Conservation (phyloP, 2,888 invertebrate genomes). For the Eupithecia centaureata region DNA sequence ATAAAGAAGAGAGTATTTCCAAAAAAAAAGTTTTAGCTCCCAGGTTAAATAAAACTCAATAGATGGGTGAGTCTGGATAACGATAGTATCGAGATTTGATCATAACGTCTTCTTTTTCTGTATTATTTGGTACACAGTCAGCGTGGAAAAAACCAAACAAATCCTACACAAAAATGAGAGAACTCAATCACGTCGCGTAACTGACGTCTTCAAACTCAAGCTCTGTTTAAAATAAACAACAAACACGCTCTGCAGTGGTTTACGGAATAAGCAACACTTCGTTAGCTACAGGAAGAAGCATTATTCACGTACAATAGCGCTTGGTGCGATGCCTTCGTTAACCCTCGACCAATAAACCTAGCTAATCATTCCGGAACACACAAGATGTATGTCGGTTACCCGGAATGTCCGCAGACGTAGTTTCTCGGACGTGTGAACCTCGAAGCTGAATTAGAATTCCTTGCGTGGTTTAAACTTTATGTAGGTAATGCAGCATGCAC, state of each 20-base stretch:
- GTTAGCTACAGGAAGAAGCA: conserved; percentile 1
- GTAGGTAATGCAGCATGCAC: neutral
- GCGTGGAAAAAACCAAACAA: too few relatives aligned
- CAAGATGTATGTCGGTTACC: conserved; percentile 6
- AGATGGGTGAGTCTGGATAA: too few relatives aligned
- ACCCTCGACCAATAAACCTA: conserved; percentile 4
- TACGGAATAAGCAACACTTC: neutral
- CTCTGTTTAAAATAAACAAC: neutral
- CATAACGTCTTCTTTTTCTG: too few relatives aligned
- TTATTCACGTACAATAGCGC: neutral
- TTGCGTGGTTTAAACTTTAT: neutral
- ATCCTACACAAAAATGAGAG: too few relatives aligned
- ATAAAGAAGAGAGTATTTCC: too few relatives aligned
- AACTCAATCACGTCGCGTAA: too few relatives aligned
- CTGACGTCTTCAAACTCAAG: too few relatives aligned
- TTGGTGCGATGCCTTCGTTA: neutral
- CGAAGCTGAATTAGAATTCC: neutral
- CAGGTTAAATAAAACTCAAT: too few relatives aligned
- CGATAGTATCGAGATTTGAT: too few relatives aligned
- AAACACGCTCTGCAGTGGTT: neutral
- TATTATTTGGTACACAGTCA: too few relatives aligned
- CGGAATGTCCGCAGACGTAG: neutral
- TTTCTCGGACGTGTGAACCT: neutral
- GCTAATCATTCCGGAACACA: conserved; percentile 6
- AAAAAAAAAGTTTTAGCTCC: too few relatives aligned